Conservation (phyloP, 2,797 vertebrate genomes). For the Oophaga sylvatica region DNA sequence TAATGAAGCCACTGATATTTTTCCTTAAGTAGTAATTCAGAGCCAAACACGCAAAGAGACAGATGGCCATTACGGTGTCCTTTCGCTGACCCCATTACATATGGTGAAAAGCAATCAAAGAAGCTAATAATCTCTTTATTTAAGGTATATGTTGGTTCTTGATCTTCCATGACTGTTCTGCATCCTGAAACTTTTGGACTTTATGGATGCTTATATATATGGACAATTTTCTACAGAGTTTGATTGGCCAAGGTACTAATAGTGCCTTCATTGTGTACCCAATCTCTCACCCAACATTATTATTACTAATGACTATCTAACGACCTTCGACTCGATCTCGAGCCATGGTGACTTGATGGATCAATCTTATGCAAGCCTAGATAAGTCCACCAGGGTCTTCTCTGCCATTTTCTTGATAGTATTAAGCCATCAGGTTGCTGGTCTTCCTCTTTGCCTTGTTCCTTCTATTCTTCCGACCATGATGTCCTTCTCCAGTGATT, state of each 20-base stretch:
- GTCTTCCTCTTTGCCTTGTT: too few species aligned
- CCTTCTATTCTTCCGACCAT: too few species aligned
- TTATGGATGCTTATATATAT: not conserved
- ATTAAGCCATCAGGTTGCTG: too few species aligned
- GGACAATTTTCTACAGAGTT: not conserved
- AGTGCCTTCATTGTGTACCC: not conserved
- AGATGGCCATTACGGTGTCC: conserved; percentile 26
- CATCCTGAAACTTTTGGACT: not conserved
- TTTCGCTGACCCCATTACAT: conserved; percentile 12
- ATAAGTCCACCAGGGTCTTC: too few species aligned
- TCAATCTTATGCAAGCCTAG: too few species aligned
- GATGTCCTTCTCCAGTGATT: too few species aligned
- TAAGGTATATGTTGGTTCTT: not conserved
- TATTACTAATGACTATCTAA: too few species aligned
- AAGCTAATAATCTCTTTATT: conserved; percentile 23
- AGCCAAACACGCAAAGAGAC: conserved; percentile 14
- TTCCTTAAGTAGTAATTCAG: conserved; percentile 23
- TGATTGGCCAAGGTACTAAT: not conserved
- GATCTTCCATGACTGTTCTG: not conserved
- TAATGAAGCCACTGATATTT: conserved; percentile 22
- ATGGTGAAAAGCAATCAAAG: not conserved
- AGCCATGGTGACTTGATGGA: too few species aligned
- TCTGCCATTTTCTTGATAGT: too few species aligned
- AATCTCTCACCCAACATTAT: not conserved
- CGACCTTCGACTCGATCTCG: too few species aligned